A percentile compares a stretch with the other conserved stretches of the same genome.
These are phyloP conservation scores for Argopecten irradians DNA, from an alignment of 1,140 invertebrate species.

Conservation along the genomic window DNA sequence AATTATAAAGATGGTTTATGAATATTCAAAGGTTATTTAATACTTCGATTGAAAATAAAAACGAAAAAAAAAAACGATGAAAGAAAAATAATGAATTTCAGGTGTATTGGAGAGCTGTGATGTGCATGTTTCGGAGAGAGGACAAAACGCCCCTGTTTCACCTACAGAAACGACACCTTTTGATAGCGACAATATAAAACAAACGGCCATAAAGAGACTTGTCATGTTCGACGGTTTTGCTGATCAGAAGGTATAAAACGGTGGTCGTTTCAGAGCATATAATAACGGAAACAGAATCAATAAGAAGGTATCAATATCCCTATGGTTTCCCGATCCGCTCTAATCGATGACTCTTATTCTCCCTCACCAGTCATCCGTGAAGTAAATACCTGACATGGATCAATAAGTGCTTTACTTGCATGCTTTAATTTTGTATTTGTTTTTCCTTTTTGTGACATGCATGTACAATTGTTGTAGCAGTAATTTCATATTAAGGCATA, in stretches of 20 bases:
- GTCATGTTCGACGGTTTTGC: not conserved
- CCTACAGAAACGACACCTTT: not conserved
- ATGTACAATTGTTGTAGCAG: not conserved
- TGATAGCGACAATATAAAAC: not conserved
- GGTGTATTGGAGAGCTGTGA: not conserved
- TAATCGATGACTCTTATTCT: not conserved
- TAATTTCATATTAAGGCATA: not conserved
- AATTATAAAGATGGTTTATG: not conserved
- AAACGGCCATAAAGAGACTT: not conserved
- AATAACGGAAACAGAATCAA: not conserved
- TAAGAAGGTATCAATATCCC: not conserved
- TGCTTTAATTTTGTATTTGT: not conserved
- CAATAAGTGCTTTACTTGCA: not conserved
- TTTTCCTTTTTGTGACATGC: no score
- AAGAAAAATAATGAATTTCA: not conserved
- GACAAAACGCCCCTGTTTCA: not conserved
- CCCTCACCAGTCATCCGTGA: not conserved
- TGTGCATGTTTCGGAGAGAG: not conserved
- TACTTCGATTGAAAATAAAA: constrained; percentile 13
- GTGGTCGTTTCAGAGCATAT: not conserved
- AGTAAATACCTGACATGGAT: not conserved
- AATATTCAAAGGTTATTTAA: not conserved
- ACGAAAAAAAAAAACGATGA: not conserved
- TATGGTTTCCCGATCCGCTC: not conserved
- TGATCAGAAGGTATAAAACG: not conserved